Evolutionary conservation across 1,140 invertebrate genomes (phyloP), one percentile per base, ranked within the genome.

Genomic region (Aphelinus certus): DNA sequence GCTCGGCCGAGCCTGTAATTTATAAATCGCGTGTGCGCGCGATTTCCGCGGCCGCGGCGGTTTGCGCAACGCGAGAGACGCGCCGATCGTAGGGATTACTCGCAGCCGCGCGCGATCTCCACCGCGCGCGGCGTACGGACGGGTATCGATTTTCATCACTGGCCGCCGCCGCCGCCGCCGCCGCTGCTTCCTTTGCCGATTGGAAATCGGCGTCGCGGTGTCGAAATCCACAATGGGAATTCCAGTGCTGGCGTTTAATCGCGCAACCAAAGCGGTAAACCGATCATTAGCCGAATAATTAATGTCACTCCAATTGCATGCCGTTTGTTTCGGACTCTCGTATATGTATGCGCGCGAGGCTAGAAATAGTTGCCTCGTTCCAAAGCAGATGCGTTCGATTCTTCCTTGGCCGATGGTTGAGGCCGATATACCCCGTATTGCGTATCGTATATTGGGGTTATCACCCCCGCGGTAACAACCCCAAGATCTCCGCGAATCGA

Each of bases 31-130:
- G 48, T 49, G 26, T 26, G n/a, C 7, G 10, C 53, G 4, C 45
- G 72, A 68, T 68, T 68, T 74, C 60, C 53, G 66, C 26, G 53
- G 7, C 51, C 49, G n/a, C 6, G n/a, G n/a, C 56, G 7, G 5
- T 64, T 75, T 75, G 73, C 73, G 73, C 73, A 75, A 75, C 53
- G 3, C 56, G 56, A 58, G n/a, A 68, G 58, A 69, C 61, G 58
- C 26, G 45, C 58, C 60, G 49, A 55, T 49, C 3, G 49, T 6
- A 3, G 10, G 56, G 48, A 58, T 58, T 43, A 46, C 47, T 45
- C 2, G 3, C 55, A 55, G 47, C 49, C 3, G 43, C 53, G 43
- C 6, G 58, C 48, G 42, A 49, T 26, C 26, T 26, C 26, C 26
- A 26, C 26, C 26, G 26, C 26, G 26, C 26, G 26, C 26, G 26